phyloP scores from a whole-genome alignment of 2,113 vertebrate species.

The Circaetus gallicus region DNA sequence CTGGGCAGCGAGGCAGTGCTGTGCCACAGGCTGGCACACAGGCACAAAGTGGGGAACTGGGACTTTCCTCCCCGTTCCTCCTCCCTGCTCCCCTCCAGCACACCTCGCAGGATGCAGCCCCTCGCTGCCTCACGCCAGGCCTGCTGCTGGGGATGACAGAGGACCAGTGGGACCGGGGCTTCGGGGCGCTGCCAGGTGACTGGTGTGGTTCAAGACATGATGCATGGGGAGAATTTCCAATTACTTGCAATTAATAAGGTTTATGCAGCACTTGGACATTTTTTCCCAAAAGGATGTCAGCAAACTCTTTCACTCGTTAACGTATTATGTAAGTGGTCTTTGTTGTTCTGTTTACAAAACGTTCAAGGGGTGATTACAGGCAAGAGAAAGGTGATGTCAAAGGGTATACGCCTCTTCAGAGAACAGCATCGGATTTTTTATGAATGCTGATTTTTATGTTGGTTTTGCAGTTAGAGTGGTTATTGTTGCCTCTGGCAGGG shows the following conservation, averaged over 20 bases:
- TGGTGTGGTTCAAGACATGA: fast-evolving
- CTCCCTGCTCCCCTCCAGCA: not conserved
- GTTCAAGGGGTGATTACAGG: not conserved
- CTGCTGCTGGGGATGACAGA: not conserved
- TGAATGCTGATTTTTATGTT: not conserved
- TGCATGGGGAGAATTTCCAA: fast-evolving
- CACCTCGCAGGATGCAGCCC: not conserved
- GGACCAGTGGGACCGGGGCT: fast-evolving
- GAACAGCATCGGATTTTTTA: not conserved
- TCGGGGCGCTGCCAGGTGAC: not conserved
- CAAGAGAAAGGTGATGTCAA: not conserved
- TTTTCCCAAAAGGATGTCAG: not conserved
- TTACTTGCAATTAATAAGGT: not conserved
- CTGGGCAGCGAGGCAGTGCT: fast-evolving
- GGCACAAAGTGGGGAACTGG: not conserved
- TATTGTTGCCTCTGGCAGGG: not conserved
- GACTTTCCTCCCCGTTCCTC: not conserved
- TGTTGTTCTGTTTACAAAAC: not conserved
- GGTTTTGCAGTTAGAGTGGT: not conserved
- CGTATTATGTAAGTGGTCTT: not conserved
- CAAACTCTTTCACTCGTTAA: not conserved
- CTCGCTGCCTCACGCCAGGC: fast-evolving
- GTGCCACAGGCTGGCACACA: not conserved
- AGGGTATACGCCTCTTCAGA: not conserved
- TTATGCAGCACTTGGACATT: not conserved